Evolutionary conservation across 2,888 invertebrate genomes (phyloP).

Genomic region (Conchocele bisecta): DNA sequence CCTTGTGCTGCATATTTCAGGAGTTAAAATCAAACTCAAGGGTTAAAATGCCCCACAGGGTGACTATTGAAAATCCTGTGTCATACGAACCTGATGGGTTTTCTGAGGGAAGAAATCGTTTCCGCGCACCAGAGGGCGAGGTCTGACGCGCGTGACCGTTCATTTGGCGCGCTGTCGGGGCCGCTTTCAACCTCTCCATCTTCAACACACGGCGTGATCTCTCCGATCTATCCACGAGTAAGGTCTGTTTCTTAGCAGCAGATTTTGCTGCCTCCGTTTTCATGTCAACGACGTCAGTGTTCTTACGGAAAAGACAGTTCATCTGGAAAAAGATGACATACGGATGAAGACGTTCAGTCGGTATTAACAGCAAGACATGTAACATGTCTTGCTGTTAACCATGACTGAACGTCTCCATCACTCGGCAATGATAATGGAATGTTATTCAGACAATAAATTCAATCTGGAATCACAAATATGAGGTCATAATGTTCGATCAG

Average conservation of each 20-base stretch:
- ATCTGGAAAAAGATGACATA: slow-evolving; percentile 32
- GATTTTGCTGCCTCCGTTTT: slow-evolving; percentile 21
- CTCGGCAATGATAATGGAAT: too few relatives aligned
- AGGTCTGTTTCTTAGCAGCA: slow-evolving; percentile 34
- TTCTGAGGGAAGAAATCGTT: slow-evolving; percentile 55
- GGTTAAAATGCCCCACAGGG: too few relatives aligned
- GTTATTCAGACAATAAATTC: too few relatives aligned
- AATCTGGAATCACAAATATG: too few relatives aligned
- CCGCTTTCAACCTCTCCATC: slow-evolving; percentile 51
- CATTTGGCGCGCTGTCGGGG: slow-evolving; percentile 30
- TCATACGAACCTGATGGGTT: slow-evolving; percentile 44
- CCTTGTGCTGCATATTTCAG: too few relatives aligned
- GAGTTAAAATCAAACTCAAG: too few relatives aligned
- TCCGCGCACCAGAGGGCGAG: slow-evolving; percentile 24
- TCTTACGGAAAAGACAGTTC: slow-evolving; percentile 54
- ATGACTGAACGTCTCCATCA: too few relatives aligned
- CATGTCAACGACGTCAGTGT: slow-evolving; percentile 49
- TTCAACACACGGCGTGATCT: slow-evolving; percentile 52
- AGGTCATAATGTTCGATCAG: too few relatives aligned
- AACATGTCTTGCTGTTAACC: too few relatives aligned
- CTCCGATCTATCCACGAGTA: slow-evolving; percentile 53
- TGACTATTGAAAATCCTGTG: too few relatives aligned
- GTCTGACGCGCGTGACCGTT: slow-evolving; percentile 7
- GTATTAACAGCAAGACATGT: too few relatives aligned
- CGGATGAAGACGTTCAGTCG: too few relatives aligned